These are phyloP conservation scores for Smithornis capensis DNA, from an alignment of 2,113 vertebrate species.

Conservation along the genomic window DNA sequence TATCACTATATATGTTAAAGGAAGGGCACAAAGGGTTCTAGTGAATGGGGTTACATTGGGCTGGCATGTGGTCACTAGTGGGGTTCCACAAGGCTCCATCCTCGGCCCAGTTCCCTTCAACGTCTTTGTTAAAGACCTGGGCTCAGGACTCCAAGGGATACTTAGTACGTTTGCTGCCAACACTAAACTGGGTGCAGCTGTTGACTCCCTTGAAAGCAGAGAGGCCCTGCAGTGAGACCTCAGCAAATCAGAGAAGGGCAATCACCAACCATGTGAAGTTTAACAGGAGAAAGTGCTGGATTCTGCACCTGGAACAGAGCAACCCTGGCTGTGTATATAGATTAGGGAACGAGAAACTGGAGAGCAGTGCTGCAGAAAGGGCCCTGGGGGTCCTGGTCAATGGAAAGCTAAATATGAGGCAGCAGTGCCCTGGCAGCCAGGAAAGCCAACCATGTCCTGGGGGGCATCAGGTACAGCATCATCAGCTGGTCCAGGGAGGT, in stretches of 20 bases:
- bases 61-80: background rate
- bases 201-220: too few species aligned
- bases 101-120: background rate
- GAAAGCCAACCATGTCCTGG: accelerated
- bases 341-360: background rate
- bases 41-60: background rate
- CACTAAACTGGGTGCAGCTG: background rate
- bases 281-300: accelerated
- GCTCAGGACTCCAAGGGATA: background rate
- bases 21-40: background rate
- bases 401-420: background rate
- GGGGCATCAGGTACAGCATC: background rate
- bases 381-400: background rate
- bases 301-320: background rate
- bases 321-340: background rate
- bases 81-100: background rate
- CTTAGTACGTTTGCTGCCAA: background rate
- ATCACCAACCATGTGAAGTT: background rate
- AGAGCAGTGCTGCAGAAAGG: background rate
- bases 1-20: background rate
- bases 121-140: background rate
- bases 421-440: background rate
- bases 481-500: accelerated
- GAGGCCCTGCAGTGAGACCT: background rate
- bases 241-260: background rate